These are phyloP conservation scores for Heliopora coerulea DNA, from an alignment of 92 coral and sea anemone species.

Conservation along the genomic window DNA sequence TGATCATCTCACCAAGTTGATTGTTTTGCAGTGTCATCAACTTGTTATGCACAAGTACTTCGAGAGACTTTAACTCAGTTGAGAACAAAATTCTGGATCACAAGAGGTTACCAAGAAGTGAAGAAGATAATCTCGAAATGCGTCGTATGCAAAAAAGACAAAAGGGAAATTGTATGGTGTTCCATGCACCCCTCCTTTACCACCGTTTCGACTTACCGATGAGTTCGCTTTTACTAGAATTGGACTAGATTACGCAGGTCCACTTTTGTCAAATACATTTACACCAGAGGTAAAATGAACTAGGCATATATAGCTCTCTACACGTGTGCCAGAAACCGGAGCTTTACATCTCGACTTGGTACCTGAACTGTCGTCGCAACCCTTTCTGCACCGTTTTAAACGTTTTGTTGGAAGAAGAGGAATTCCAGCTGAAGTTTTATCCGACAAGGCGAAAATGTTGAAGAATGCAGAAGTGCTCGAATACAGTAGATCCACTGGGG, in stretches of 20 bases:
- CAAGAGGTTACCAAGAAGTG: slow-evolving; percentile 14
- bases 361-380: not conserved
- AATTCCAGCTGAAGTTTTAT: not conserved
- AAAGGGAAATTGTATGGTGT: slow-evolving; percentile 19
- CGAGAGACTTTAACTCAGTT: slow-evolving; percentile 43
- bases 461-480: not conserved
- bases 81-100: slow-evolving; percentile 35
- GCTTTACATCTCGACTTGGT: slow-evolving; percentile 2
- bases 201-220: slow-evolving; percentile 15
- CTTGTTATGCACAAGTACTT: slow-evolving; percentile 32
- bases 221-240: slow-evolving; percentile 45
- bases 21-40: slow-evolving; percentile 38
- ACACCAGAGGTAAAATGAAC: slow-evolving; percentile 20
- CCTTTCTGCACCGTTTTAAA: no score
- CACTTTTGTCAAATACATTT: slow-evolving; percentile 37
- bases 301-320: slow-evolving; percentile 41
- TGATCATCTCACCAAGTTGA: slow-evolving; percentile 32
- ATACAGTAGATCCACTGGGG: not conserved
- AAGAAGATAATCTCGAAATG: slow-evolving; percentile 18
- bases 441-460: slow-evolving; percentile 6
- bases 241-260: slow-evolving; percentile 47
- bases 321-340: slow-evolving; percentile 12
- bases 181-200: slow-evolving; percentile 45
- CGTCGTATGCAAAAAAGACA: slow-evolving; percentile 1
- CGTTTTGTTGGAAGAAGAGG: slow-evolving; percentile 13